Evolutionary conservation across 2,113 vertebrate genomes (phyloP), one percentile per base, ranked within the genome.

Genomic region (Gallinago media): DNA sequence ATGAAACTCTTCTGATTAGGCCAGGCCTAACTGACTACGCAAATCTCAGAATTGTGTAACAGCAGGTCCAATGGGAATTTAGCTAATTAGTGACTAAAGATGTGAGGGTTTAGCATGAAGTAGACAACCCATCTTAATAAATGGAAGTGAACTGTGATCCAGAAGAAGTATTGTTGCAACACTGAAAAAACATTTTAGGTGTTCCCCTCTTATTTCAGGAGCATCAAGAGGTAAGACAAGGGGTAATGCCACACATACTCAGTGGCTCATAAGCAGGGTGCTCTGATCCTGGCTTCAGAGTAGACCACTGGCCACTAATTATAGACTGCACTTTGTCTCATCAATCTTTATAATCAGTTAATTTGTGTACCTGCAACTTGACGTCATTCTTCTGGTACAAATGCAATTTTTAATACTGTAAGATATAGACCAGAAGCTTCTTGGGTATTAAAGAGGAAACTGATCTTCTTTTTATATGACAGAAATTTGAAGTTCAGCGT

Each of bases 41-140:
- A 79, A 91, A 73, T 78, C 46, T 92, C 63, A 92, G 47, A 94
- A 80, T 55, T 71, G 23, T 76, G 79, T 58, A 90, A 85, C 58
- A 89, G 74, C 34, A 80, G 78, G 42, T 71, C 59, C 0, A 4
- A 71, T 78, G 65, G 82, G 88, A 93, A 83, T 93, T 92, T 44
- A 88, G 65, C 56, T 94, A 85, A 86, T 88, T 94, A 96, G 52
- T 61, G 52, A 40, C 65, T 90, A 86, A 92, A 93, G 83, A 86
- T 85, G 72, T 76, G 52, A 78, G 47, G 52, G 44, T 90, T 97
- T 91, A 88, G 46, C 52, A 74, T 59, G 72, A 95, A 94, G 68
- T 77, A 79, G 68, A 81, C 83, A 95, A 81, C 23, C 21, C 36
- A 31, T 61, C 83, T 86, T 75, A 83, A 84, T 71, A 93, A 86